Conservation (phyloP, 2,888 invertebrate species). For the Branchipolynoe longqiensis region DNA sequence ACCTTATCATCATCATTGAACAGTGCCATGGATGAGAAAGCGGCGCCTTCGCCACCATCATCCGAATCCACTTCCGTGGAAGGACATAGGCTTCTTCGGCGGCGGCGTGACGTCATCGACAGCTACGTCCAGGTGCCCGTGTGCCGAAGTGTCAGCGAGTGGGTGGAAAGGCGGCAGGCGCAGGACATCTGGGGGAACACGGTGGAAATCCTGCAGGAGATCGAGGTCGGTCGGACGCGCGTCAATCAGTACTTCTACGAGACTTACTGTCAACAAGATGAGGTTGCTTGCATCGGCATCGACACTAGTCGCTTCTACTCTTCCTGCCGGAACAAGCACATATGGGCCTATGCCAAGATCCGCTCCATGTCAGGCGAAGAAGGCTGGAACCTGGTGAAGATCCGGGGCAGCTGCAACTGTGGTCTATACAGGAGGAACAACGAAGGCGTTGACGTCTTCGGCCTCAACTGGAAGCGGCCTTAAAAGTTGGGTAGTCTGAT, state of each 20-base stretch:
- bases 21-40: neutral
- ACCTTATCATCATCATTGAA: neutral
- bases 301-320: slow-evolving; percentile 45
- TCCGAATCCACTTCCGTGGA: neutral
- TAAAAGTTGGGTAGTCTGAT: too few species aligned
- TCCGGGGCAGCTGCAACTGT: slow-evolving; percentile 53
- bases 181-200: slow-evolving; percentile 55
- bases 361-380: neutral
- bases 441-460: too few species aligned
- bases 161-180: slow-evolving; percentile 65
- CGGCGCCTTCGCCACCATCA: neutral
- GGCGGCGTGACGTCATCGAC: too few species aligned
- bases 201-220: slow-evolving; percentile 52
- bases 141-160: slow-evolving; percentile 68
- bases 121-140: slow-evolving; percentile 63
- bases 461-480: too few species aligned
- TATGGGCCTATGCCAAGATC: slow-evolving; percentile 58
- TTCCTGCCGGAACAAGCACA: slow-evolving; percentile 42
- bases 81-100: neutral
- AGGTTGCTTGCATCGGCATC: slow-evolving; percentile 44
- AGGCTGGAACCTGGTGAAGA: slow-evolving; percentile 56
- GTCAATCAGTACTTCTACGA: slow-evolving; percentile 59
- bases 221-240: slow-evolving; percentile 44
- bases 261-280: slow-evolving; percentile 60
- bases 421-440: slow-evolving; percentile 24